phyloP scores from a whole-genome alignment of 2,888 invertebrate genomes.

The Bombylius discolor region DNA sequence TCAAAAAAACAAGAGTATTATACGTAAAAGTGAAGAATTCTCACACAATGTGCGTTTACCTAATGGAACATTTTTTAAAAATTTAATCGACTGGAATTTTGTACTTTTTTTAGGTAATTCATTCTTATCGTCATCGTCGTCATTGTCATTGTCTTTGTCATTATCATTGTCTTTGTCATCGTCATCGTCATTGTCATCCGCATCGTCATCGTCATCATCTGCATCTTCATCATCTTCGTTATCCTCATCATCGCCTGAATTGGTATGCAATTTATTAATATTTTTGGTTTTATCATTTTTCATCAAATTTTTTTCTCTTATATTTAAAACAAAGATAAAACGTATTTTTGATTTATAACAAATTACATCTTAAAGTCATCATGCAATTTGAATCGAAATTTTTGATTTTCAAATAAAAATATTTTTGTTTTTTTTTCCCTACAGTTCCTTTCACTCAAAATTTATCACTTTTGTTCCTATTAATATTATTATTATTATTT shows the following conservation, averaged over 20 bases:
- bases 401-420: too few relatives aligned
- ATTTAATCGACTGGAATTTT: slow-evolving; percentile 26
- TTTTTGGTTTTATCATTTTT: slow-evolving; percentile 15
- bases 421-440: too few relatives aligned
- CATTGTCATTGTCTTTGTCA: slow-evolving; percentile 32
- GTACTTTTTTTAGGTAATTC: slow-evolving; percentile 19
- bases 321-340: too few relatives aligned
- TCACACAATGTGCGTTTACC: slow-evolving; percentile 28
- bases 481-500: too few relatives aligned
- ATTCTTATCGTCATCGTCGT: slow-evolving; percentile 25
- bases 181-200: slow-evolving; percentile 31
- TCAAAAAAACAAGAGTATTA: too few relatives aligned
- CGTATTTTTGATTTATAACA: too few relatives aligned
- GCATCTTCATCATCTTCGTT: slow-evolving; percentile 32
- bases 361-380: too few relatives aligned
- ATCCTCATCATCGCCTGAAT: slow-evolving; percentile 34
- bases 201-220: slow-evolving; percentile 22
- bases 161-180: slow-evolving; percentile 35
- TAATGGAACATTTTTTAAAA: slow-evolving; percentile 29
- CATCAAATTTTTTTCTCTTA: too few relatives aligned
- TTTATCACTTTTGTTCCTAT: too few relatives aligned
- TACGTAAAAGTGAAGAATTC: too few relatives aligned
- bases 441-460: too few relatives aligned
- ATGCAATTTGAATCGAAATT: too few relatives aligned
- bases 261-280: slow-evolving; percentile 25